Evolutionary conservation across 1,140 invertebrate genomes (phyloP).

Genomic region (Globodera ellingtonae): DNA sequence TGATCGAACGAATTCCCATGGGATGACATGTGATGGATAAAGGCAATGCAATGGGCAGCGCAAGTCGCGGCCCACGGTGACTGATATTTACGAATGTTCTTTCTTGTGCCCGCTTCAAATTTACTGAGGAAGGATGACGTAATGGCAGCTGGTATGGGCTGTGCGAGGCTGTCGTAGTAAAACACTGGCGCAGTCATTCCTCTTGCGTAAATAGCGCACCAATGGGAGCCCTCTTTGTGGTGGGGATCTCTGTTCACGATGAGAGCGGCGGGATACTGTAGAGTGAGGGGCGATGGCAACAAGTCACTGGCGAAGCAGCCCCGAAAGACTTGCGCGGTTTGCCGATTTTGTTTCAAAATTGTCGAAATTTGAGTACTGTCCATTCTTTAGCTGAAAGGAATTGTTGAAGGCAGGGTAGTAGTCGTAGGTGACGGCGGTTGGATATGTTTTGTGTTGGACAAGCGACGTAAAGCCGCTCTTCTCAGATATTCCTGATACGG

Average conservation of each 20-base stretch:
- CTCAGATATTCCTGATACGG: too few relatives aligned
- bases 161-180: not conserved
- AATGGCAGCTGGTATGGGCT: not conserved
- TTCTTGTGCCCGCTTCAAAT: not conserved
- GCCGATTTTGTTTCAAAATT: constrained; percentile 10
- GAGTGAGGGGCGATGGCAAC: not conserved
- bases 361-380: constrained; percentile 10
- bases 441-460: too few relatives aligned
- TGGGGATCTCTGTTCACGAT: not conserved
- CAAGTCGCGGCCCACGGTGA: not conserved
- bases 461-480: too few relatives aligned
- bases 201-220: constrained; percentile 1
- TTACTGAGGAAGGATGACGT: not conserved
- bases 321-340: not conserved
- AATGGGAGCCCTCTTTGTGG: not conserved
- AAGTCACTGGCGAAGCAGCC: constrained; percentile 12
- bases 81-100: not conserved
- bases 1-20: not conserved
- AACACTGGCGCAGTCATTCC: not conserved
- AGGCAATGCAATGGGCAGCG: constrained; percentile 1
- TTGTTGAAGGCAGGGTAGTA: not conserved
- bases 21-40: constrained; percentile 3
- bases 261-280: constrained; percentile 11
- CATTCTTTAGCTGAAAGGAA: not conserved
- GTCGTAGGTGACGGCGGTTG: not conserved